Conservation (phyloP, 2,113 vertebrate species). For the Campylomormyrus tamandua region DNA sequence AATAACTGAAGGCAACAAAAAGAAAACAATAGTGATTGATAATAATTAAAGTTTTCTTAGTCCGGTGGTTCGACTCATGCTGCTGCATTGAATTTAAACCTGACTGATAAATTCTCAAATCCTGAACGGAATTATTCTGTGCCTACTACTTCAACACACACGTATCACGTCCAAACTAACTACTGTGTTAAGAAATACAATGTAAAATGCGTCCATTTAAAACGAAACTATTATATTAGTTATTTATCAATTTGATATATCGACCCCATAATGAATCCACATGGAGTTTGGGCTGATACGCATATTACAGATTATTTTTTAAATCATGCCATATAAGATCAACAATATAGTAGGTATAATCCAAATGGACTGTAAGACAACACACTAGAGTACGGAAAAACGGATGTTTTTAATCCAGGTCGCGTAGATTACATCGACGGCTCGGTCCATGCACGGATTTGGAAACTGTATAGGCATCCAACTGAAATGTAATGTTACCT, state of each 20-base stretch:
- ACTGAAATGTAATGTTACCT: conserved; percentile 45
- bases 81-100: background rate
- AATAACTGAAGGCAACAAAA: background rate
- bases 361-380: background rate
- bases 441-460: background rate
- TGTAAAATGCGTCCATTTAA: background rate
- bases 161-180: background rate
- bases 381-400: background rate
- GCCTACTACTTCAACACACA: background rate
- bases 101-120: background rate
- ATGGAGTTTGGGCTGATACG: background rate
- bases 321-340: background rate
- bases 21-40: background rate
- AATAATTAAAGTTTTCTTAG: background rate
- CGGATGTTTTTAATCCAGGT: background rate
- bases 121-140: background rate
- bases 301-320: background rate
- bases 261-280: background rate
- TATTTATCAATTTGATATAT: background rate
- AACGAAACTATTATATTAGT: background rate
- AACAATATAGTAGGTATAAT: background rate
- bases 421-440: background rate
- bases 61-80: background rate
- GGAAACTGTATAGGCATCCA: background rate
- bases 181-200: background rate